Conservation (phyloP, 2,797 vertebrate genomes). For the Bovichtus variegatus region DNA sequence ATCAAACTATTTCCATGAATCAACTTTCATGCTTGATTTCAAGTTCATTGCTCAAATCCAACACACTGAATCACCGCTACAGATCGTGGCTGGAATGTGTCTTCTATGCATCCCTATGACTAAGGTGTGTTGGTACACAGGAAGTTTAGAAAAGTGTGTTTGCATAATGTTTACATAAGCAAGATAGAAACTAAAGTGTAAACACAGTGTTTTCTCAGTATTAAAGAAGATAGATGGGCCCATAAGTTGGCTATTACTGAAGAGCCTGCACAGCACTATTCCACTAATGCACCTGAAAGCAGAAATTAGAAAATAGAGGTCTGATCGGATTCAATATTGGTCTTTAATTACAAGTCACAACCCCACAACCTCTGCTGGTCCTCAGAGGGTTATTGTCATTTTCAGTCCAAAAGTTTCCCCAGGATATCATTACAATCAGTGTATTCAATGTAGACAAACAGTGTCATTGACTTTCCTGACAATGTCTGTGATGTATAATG, state of each 20-base stretch:
- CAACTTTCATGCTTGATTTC: not conserved
- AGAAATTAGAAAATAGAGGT: conserved; percentile 44
- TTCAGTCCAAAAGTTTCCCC: conserved; percentile 19
- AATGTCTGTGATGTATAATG: conserved; percentile 35
- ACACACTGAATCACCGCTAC: not conserved
- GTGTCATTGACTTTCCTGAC: conserved; percentile 37
- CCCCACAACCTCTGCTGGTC: not conserved
- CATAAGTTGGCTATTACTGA: conserved; percentile 66
- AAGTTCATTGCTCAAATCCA: not conserved
- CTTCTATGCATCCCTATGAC: not conserved
- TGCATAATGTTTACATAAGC: conserved; percentile 60
- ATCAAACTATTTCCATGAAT: not conserved
- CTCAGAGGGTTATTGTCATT: conserved; percentile 9
- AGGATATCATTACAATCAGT: conserved; percentile 14
- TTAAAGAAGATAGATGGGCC: conserved; percentile 81
- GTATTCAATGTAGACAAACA: conserved; percentile 25
- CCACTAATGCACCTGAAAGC: conserved; percentile 55
- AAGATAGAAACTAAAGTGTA: conserved; percentile 48
- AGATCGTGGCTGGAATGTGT: no score
- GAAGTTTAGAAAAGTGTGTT: conserved; percentile 47
- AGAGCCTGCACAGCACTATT: conserved; percentile 76
- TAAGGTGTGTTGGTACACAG: not conserved
- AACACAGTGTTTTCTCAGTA: conserved; percentile 56
- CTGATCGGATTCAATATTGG: conserved; percentile 53
- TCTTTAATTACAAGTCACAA: conserved; percentile 50